Evolutionary conservation across 2,888 invertebrate species (phyloP), one percentile per base, ranked within the genome.

Genomic region (Drosophila multiciliata): DNA sequence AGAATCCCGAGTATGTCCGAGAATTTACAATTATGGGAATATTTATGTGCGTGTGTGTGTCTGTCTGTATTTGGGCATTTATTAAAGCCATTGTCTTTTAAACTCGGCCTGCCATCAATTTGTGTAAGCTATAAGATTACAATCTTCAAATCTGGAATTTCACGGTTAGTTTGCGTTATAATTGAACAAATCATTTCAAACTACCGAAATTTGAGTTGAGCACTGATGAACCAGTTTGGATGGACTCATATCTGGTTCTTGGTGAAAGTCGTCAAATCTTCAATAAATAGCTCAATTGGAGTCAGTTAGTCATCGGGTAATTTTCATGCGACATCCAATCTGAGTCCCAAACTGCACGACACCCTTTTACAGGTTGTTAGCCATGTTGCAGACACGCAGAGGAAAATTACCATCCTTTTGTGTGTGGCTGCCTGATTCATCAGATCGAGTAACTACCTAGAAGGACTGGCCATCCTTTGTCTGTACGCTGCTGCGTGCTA

Each of bases 371-470:
- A 40, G 66, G 50, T 55, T 62, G 78, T 52, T 72, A 58, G 38
- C 59, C 42, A 33, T 48, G 36, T 11, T 42, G 48, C 12, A 53
- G 9, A 49, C 23, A 45, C 15, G 42, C 7, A 58, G 58, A 55
- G 52, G 45, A 67, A 42, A 78, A 80, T 80, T 78, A 66, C 55
- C 73, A 68, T 40, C 62, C 80, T 76, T 80, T 72, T 66, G 66
- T 78, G 66, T 78, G 73, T 58, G 67, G 65, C 57, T 50, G 45
- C 45, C 76, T 80, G 79, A 80, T 81, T 80, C 80, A 80, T 81
- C 77, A 50, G 40, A 50, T 65, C 36, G 64, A 68, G 75, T 35
- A 40, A 48, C 54, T 36, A 48, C 48, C 26, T 26, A 4, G 26
- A 26, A 26, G 29, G 54, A 29, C 48, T 54, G 38, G 62, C 69